Percentiles rank a stretch among this genome's conserved stretches.
Conservation (phyloP, 2,888 invertebrate species). For the Aporophyla nigra region DNA sequence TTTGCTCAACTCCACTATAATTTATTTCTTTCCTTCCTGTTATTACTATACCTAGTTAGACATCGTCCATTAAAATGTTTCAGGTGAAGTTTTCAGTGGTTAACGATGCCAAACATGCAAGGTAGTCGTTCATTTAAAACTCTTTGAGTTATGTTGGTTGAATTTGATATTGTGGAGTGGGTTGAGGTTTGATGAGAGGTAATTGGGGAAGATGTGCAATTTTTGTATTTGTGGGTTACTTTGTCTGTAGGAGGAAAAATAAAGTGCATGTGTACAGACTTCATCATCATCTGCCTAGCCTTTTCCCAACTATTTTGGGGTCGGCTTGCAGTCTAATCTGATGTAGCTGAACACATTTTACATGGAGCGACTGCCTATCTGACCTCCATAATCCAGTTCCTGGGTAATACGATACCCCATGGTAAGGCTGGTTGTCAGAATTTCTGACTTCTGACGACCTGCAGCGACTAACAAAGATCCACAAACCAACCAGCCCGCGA, state of each 20-base stretch:
- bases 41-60: constrained; percentile 22
- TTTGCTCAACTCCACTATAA: constrained; percentile 18
- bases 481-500: too few species aligned
- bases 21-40: constrained; percentile 40
- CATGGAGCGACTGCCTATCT: too few species aligned
- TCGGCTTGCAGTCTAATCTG: too few species aligned
- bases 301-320: too few species aligned
- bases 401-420: too few species aligned
- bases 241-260: background rate
- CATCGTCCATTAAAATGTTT: constrained; percentile 42
- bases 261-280: too few species aligned
- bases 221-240: background rate
- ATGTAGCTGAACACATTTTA: too few species aligned
- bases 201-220: background rate
- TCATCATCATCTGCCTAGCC: too few species aligned
- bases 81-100: constrained; percentile 24
- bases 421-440: too few species aligned
- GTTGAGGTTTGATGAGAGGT: background rate
- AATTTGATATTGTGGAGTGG: background rate
- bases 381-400: too few species aligned
- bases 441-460: too few species aligned
- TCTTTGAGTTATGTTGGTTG: constrained; percentile 6
- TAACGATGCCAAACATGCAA: constrained; percentile 51
- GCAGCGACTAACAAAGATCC: too few species aligned
- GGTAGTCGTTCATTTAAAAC: constrained; percentile 46